Base-by-base conservation (phyloP, 2,888 invertebrate genomes). In the Pyrrhosoma nymphula region DNA sequence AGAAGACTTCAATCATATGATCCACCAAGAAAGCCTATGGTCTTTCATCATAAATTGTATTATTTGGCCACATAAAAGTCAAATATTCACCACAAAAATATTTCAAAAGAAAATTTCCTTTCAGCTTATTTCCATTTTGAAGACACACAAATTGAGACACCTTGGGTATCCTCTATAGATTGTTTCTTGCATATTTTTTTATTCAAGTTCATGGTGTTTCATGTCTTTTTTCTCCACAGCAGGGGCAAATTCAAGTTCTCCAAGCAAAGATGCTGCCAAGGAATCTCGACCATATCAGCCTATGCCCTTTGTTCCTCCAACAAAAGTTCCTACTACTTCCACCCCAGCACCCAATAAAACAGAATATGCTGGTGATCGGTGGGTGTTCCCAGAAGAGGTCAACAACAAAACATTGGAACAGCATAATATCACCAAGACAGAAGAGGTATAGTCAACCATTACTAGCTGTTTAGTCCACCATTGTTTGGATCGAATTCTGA, bases 361-460 rank as follows among this genome's bases (percentile, higher is more conserved):
- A n/a, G 93, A n/a, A 89, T 56, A 56, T 14, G 47, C 47, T 47
- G 93, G 63, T 63, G 93, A 93, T 47, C 35, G 82, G 16, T 82
- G 82, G 82, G 26, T 35, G 35, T 82, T 69, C 18, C 93, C 69
- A 26, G 93, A 93, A 47, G 93, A 93, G 39, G 69, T 93, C 16
- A 90, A 82, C 63, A 95, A 89, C 47, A 88, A 63, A 18, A 95
- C 89, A 14, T 89, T 95, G 95, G 60, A 35, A 30, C 39, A 88
- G 60, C 95, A 95, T 20, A 95, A 95, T 69, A 95, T 95, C 63
- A 90, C 88, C 0, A 90, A 60, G 90, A 95, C 95, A n/a, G 95
- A 95, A 60, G 95, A 90, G 95, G 95, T 95, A 90, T 47, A 63
- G 56, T n/a, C 35, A 47, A 47, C 8, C 47, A 47, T 4, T 47